phyloP scores from a whole-genome alignment of 2,797 vertebrate species.

The Enoplosus armatus region DNA sequence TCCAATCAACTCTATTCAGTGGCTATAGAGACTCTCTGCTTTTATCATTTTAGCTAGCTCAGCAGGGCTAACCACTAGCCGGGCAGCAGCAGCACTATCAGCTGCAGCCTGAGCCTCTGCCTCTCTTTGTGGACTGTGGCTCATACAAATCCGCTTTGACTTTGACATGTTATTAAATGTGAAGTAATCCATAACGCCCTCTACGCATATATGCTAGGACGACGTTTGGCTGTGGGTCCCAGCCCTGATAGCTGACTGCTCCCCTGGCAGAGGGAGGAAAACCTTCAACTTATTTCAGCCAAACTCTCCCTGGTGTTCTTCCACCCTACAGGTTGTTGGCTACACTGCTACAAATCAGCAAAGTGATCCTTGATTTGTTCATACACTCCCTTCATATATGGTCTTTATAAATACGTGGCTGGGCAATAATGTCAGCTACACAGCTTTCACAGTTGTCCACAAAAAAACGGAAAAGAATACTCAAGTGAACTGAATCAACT shows the following conservation, averaged over 20 bases:
- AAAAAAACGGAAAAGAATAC: not conserved
- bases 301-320: constrained; percentile 24
- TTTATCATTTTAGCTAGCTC: constrained; percentile 33
- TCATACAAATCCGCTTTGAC: constrained; percentile 64
- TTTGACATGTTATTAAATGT: constrained; percentile 68
- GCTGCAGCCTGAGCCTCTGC: constrained; percentile 37
- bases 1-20: not conserved
- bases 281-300: constrained; percentile 15
- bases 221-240: constrained; percentile 14
- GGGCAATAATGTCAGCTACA: not conserved
- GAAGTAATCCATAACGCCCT: constrained; percentile 68
- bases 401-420: too few species aligned
- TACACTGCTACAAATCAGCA: not conserved
- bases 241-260: constrained; percentile 15
- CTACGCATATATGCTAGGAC: constrained; percentile 16
- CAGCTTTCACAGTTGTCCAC: not conserved
- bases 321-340: not conserved
- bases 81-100: constrained; percentile 39
- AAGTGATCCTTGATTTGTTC: not conserved
- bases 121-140: constrained; percentile 41
- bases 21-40: not conserved
- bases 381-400: not conserved
- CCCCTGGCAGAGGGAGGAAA: constrained; percentile 8
- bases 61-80: constrained; percentile 36
- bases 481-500: not conserved